Conservation (phyloP, 2,888 invertebrate genomes). For the Drosophila colorata region DNA sequence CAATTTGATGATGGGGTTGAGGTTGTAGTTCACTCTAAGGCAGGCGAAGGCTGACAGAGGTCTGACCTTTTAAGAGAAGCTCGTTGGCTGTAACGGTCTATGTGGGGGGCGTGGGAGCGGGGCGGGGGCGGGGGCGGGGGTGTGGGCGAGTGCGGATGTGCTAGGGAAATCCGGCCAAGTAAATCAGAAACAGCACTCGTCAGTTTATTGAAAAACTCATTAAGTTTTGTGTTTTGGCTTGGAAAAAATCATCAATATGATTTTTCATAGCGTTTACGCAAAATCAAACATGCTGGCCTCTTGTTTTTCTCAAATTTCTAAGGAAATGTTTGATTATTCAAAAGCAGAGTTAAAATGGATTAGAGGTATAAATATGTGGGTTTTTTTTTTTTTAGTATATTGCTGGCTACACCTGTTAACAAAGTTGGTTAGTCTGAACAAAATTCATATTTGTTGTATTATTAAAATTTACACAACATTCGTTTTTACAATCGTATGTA, state of each 20-base stretch:
- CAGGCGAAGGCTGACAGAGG: slow-evolving; percentile 31
- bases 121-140: background rate
- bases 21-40: slow-evolving; percentile 29
- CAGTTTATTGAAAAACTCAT: slow-evolving; percentile 45
- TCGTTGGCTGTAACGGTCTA: slow-evolving; percentile 41
- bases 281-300: background rate
- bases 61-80: slow-evolving; percentile 49
- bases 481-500: too few species aligned
- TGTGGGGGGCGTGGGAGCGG: too few species aligned
- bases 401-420: background rate
- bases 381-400: background rate
- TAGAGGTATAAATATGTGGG: background rate
- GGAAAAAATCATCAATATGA: slow-evolving; percentile 8
- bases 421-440: too few species aligned
- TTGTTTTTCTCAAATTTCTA: background rate
- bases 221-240: slow-evolving; percentile 27
- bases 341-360: background rate
- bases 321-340: background rate
- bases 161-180: slow-evolving; percentile 24
- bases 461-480: too few species aligned
- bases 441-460: background rate
- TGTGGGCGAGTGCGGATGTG: too few species aligned
- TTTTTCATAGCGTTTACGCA: slow-evolving; percentile 8
- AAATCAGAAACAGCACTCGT: slow-evolving; percentile 33
- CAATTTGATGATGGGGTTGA: slow-evolving; percentile 63